Base-by-base conservation (phyloP, 2,113 vertebrate species). In the Lethenteron reissneri region DNA sequence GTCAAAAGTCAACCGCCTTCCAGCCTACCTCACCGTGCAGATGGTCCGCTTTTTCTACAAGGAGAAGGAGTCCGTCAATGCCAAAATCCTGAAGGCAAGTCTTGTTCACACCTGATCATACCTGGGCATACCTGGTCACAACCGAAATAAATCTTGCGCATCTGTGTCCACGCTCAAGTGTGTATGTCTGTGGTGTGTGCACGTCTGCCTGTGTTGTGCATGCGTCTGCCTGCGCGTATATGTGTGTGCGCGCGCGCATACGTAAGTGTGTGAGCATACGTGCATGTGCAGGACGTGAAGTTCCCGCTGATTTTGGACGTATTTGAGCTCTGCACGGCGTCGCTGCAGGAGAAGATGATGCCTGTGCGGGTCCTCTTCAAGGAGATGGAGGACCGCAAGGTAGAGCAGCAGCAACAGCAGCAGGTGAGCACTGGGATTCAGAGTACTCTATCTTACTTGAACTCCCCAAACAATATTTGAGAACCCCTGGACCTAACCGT, bases 31-130 rank as follows among this genome's bases (percentile, higher is more conserved):
- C 81, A 92, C 94, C 12, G 85, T 99, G 80, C 92, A 99, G 79
- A 99, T 97, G 94, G 92, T 99, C 74, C 80, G 92, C 41, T 99
- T 97, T 82, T 99, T 90, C 85, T 99, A 97, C 83, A 99, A 99
- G 81, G 94, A 97, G 77, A 99, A 97, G 78, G 94, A 95, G 80
- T 96, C 94, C 57, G 94, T 99, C 77, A 99, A 99, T 78, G 94
- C 94, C 79, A 99, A 99, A 94, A 89, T 99, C 79, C 87, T 99
- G 57, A 99, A 99, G 89, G 94, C 92, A 74, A 73, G 76, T 75
- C 4, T 60, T 2, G 58, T 41, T 41, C 41, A 41, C 41, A 41
- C 41, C 41, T 41, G 41, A 41, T 41, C 41, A 41, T 41, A 41
- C 41, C 41, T 41, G 41, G 41, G 41, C 6, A 41, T 41, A 6